Evolutionary conservation across 2,888 invertebrate species (phyloP), one percentile per base, ranked within the genome.

Genomic region (Hirtodrosophila cameraria): DNA sequence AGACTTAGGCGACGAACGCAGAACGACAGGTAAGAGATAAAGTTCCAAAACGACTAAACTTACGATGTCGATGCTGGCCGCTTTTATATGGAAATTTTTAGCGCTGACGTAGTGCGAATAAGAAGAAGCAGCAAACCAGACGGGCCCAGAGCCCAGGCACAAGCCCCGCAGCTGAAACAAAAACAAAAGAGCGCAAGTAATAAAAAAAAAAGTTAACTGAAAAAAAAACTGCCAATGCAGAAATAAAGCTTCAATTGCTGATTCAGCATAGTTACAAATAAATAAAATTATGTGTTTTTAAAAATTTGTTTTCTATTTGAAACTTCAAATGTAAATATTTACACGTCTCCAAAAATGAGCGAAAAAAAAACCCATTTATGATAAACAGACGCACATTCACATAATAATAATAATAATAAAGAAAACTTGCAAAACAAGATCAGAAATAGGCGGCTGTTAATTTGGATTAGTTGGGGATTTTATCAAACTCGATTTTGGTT

Each of bases 81-180:
- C 71, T 86, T 82, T 80, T 83, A 83, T 83, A 83, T 87, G 87
- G 82, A 87, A 86, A 86, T 87, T 76, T 52, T 43, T 36, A 54
- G 42, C 57, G 65, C 70, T 87, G 78, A 75, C 80, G 86, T 69
- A 63, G 66, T 68, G 66, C 67, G 46, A 83, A 74, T 68, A 62
- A 63, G 35, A 71, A 46, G 48, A 45, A 43, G 57, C 41, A 49
- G 61, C 42, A 70, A 36, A 55, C 16, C 59, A 60, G 15, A 45
- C 35, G 41, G 25, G n/a, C n/a, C 9, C 46, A 5, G 18, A 36
- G 25, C 8, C 23, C 45, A 38, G 12, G 11, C 50, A 12, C 35
- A 35, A 28, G 15, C 25, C 8, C 18, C 20, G 13, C 8, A 36
- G 31, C 28, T 5, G 5, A 49, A 18, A 18, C 31, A 20, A 45